These are phyloP conservation scores for Myotis planiceps DNA, from an alignment of 2,797 vertebrate genomes.

Conservation along the genomic window DNA sequence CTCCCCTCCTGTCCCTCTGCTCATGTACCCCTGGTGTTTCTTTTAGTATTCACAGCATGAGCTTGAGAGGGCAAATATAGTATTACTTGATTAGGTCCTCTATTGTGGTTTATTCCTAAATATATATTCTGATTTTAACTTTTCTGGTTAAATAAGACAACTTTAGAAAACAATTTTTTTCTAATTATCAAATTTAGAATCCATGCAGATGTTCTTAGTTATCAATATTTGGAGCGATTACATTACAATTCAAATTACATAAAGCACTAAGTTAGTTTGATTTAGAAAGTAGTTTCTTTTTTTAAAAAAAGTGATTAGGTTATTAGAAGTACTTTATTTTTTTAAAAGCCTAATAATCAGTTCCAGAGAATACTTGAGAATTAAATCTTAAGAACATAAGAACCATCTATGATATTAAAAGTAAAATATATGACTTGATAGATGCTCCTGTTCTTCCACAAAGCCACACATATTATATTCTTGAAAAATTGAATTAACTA, in stretches of 20 bases:
- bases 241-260: background rate
- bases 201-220: background rate
- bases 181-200: constrained; percentile 12
- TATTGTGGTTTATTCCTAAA: background rate
- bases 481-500: background rate
- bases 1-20: background rate
- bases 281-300: background rate
- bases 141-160: background rate
- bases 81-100: background rate
- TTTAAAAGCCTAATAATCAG: background rate
- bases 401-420: background rate
- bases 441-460: background rate
- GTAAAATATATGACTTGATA: background rate
- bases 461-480: background rate
- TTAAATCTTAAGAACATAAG: background rate
- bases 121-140: background rate
- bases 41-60: background rate
- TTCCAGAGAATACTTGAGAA: background rate
- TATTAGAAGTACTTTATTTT: constrained; percentile 7
- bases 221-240: background rate
- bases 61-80: background rate
- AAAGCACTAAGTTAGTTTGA: background rate
- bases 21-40: background rate
- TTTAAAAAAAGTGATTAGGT: background rate
- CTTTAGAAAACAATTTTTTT: background rate